Percentiles rank a stretch among this genome's conserved stretches.
Conservation (phyloP, 2,113 vertebrate genomes). For the Arothron firmamentum region DNA sequence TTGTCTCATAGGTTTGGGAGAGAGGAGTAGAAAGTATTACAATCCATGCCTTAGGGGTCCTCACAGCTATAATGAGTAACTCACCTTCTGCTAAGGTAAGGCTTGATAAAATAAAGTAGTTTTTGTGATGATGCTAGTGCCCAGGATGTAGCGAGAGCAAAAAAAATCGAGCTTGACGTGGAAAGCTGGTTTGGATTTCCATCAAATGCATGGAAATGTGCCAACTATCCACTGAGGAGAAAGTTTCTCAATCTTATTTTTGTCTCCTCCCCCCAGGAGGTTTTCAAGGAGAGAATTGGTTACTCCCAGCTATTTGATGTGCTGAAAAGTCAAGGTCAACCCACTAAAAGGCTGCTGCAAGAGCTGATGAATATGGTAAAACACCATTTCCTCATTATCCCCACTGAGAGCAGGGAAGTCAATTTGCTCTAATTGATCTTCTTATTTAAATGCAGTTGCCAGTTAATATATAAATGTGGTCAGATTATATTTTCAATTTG, state of each 20-base stretch:
- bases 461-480: slow-evolving; percentile 2
- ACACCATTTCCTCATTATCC: slow-evolving; percentile 20
- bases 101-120: background rate
- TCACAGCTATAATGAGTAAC: slow-evolving; percentile 93
- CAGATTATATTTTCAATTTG: slow-evolving; percentile 2
- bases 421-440: slow-evolving; percentile 17
- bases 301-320: slow-evolving; percentile 91
- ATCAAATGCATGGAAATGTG: slow-evolving; percentile 43
- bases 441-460: slow-evolving; percentile 16
- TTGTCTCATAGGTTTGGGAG: slow-evolving; percentile 74
- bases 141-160: background rate
- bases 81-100: slow-evolving; percentile 93
- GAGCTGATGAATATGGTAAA: slow-evolving; percentile 97
- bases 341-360: slow-evolving; percentile 87
- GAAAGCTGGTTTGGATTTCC: slow-evolving; percentile 30
- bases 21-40: slow-evolving; percentile 84
- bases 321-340: slow-evolving; percentile 88
- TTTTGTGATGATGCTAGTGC: background rate
- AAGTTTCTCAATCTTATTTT: slow-evolving; percentile 52
- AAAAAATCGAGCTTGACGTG: background rate
- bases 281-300: slow-evolving; percentile 96
- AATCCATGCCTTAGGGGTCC: slow-evolving; percentile 85
- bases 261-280: slow-evolving; percentile 79
- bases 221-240: slow-evolving; percentile 37
- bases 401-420: slow-evolving; percentile 2